A percentile compares a stretch with the other conserved stretches of the same genome.
Conservation (phyloP, 2,797 vertebrate genomes). For the Gadopsis bispinosus region DNA sequence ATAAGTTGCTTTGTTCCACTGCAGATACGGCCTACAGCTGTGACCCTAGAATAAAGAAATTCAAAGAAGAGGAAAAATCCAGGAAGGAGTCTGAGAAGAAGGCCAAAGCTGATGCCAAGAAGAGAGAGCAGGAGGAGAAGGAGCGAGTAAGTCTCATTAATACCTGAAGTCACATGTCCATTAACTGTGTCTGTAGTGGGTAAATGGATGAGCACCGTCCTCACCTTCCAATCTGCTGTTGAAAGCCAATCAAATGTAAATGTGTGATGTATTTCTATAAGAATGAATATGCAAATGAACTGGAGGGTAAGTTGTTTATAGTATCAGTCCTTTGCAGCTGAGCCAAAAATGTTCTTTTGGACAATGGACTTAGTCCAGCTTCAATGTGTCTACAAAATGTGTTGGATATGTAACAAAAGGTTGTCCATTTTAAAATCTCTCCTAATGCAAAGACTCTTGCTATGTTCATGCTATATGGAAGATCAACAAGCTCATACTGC, state of each 20-base stretch:
- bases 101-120: conserved; percentile 95
- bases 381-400: too few relatives aligned
- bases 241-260: not conserved
- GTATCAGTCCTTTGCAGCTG: not conserved
- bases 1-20: not conserved
- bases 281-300: not conserved
- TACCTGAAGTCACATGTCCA: not conserved
- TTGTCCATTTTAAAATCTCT: too few relatives aligned
- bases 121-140: conserved; percentile 95
- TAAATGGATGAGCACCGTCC: not conserved
- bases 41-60: conserved; percentile 98
- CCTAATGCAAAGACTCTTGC: too few relatives aligned
- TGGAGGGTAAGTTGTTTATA: not conserved
- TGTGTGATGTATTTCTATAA: not conserved
- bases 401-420: too few relatives aligned
- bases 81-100: conserved; percentile 99
- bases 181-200: not conserved
- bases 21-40: conserved; percentile 96
- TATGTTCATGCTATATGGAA: too few relatives aligned
- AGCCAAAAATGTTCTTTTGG: not conserved
- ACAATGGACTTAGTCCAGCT: not conserved
- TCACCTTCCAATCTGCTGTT: not conserved
- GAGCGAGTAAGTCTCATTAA: conserved; percentile 87
- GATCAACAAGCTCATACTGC: too few relatives aligned
- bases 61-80: conserved; percentile 98